Evolutionary conservation across 2,113 vertebrate species (phyloP).

Genomic region (Dipodomys merriami): DNA sequence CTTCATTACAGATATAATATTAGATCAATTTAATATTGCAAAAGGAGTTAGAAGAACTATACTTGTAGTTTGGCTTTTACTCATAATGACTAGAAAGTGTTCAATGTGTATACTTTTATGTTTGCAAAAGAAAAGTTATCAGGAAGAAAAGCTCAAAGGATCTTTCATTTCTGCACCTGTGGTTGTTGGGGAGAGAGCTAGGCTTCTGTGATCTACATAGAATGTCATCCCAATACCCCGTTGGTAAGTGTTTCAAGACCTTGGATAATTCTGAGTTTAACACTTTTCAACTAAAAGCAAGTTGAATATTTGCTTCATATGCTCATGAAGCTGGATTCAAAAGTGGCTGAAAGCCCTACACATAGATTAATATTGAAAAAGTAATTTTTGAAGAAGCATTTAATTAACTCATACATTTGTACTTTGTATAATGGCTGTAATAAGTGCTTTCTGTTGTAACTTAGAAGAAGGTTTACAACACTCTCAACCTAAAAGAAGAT

Average conservation of each 20-base stretch:
- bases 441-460: neutral
- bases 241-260: neutral
- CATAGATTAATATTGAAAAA: neutral
- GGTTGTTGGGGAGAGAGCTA: neutral
- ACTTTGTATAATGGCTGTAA: neutral
- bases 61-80: neutral
- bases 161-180: constrained; percentile 2
- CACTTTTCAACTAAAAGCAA: neutral
- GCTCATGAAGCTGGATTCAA: neutral
- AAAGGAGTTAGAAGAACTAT: neutral
- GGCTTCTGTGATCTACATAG: neutral
- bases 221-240: neutral
- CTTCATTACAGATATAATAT: neutral
- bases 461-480: neutral
- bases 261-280: constrained; percentile 28
- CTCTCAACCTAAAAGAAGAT: neutral
- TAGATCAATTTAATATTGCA: neutral
- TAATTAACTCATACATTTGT: neutral
- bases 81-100: too few species aligned
- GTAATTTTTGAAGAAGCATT: neutral
- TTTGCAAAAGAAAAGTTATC: constrained; percentile 27
- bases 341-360: neutral
- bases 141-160: constrained; percentile 9
- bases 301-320: neutral
- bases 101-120: too few species aligned